Conservation (phyloP, 2,113 vertebrate species). For the Gyps fulvus region DNA sequence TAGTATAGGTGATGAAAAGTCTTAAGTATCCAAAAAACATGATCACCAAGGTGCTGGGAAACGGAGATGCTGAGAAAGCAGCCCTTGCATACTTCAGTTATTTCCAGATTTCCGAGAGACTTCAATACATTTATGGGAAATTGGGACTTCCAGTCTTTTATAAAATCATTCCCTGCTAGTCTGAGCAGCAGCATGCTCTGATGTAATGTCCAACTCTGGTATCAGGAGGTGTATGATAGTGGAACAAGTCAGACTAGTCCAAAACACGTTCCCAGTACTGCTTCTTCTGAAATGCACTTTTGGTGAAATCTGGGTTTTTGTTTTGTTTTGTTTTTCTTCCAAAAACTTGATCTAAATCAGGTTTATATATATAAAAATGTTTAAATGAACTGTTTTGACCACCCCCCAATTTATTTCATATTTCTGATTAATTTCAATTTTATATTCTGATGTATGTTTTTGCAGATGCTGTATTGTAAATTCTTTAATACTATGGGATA, state of each 20-base stretch:
- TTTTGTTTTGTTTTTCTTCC: background rate
- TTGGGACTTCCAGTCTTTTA: background rate
- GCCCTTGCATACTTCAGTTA: background rate
- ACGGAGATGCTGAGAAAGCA: background rate
- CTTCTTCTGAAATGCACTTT: background rate
- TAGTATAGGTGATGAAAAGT: background rate
- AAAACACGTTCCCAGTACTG: background rate
- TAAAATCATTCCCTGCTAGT: background rate
- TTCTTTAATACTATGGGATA: background rate
- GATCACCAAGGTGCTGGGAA: background rate
- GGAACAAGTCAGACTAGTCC: background rate
- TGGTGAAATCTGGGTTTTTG: background rate
- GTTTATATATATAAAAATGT: background rate
- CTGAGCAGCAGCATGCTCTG: background rate
- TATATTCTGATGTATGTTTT: background rate
- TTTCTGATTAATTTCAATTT: background rate
- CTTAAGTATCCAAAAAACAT: background rate
- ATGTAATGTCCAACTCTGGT: background rate
- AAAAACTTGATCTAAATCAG: background rate
- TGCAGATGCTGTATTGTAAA: background rate
- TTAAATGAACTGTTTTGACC: background rate
- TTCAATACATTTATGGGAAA: background rate
- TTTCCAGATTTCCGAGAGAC: background rate
- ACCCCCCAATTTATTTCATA: accelerated
- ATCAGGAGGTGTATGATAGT: background rate